Percentiles rank a stretch among this genome's conserved stretches.
Conservation (phyloP, 23 tunicate genomes). For the Botrylloides violaceus region DNA sequence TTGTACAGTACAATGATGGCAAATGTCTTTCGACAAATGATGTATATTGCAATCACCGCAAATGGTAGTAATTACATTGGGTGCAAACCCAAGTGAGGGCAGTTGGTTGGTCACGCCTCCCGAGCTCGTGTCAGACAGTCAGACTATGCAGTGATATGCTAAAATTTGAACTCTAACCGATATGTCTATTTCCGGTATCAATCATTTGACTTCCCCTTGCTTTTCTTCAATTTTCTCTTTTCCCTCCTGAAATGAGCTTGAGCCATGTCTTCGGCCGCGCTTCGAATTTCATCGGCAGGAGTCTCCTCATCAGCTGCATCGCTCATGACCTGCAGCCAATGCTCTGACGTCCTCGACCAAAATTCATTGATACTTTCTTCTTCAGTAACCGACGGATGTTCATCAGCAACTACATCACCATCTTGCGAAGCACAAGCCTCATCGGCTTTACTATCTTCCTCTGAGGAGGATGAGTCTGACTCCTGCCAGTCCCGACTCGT, state of each 20-base stretch:
- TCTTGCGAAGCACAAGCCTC: conserved; percentile 13
- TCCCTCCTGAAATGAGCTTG: conserved; percentile 12
- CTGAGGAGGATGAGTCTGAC: conserved; percentile 18
- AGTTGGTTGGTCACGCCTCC: too few species aligned
- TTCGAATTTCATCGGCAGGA: conserved; percentile 36
- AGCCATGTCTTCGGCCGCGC: conserved; percentile 34
- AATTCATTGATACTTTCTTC: conserved; percentile 9
- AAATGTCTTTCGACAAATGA: too few species aligned
- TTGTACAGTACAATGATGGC: too few species aligned
- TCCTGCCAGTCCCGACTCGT: conserved; percentile 70
- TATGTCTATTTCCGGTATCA: too few species aligned
- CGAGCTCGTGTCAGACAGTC: too few species aligned
- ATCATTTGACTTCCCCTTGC: not conserved
- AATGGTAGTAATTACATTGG: too few species aligned
- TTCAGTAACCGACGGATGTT: conserved; percentile 12
- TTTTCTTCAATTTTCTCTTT: conserved; percentile 11
- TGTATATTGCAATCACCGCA: too few species aligned
- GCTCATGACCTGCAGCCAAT: conserved; percentile 66
- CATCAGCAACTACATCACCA: not conserved
- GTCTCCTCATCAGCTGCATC: conserved; percentile 39
- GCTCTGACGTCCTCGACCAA: conserved; percentile 43
- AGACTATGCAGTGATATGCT: too few species aligned
- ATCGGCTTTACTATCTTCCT: conserved; percentile 13
- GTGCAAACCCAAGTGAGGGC: too few species aligned
- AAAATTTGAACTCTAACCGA: too few species aligned